Evolutionary conservation across 2,113 vertebrate genomes (phyloP).

Genomic region (Heterocephalus glaber): DNA sequence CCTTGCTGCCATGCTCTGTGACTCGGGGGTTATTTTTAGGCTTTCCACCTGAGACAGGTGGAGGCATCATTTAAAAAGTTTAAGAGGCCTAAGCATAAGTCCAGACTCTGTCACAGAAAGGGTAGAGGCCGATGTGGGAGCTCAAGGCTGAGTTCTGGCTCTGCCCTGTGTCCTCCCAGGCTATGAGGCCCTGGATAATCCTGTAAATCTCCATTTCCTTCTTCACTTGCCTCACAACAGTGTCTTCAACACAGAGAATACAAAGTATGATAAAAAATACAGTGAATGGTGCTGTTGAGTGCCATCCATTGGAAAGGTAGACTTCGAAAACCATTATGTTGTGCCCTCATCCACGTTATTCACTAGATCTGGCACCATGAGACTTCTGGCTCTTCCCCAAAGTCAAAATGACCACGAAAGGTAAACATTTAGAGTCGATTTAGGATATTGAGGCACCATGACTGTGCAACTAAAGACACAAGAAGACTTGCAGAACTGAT

Average conservation of each 20-base stretch:
- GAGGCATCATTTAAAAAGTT: background rate
- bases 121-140: background rate
- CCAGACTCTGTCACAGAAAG: background rate
- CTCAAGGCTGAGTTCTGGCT: background rate
- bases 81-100: background rate
- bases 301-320: background rate
- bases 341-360: background rate
- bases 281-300: background rate
- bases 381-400: background rate
- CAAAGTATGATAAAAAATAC: background rate
- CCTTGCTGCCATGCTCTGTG: background rate
- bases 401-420: background rate
- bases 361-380: background rate
- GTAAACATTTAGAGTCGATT: background rate
- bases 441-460: background rate
- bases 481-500: background rate
- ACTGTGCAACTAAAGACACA: background rate
- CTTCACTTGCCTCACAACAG: background rate
- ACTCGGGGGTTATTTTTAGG: background rate
- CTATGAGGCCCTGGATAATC: background rate
- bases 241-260: background rate
- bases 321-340: background rate
- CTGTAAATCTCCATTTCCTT: background rate
- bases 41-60: background rate
- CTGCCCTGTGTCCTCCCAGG: background rate